Conservation (phyloP, 2,113 vertebrate species). For the Spheniscus mendiculus region DNA sequence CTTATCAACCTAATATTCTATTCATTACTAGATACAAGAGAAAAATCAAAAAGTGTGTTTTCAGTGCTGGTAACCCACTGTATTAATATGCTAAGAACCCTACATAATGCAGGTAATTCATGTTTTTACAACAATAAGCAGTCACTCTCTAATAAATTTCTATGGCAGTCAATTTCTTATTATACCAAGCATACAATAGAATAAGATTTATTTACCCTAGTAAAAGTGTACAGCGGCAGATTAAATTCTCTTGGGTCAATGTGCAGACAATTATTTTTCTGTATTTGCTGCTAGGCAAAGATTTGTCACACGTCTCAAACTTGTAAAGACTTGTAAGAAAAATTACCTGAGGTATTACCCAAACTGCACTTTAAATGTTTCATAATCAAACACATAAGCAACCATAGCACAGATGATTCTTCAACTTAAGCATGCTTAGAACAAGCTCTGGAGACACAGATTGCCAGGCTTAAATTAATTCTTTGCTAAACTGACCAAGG, state of each 20-base stretch:
- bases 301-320: not conserved
- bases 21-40: not conserved
- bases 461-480: not conserved
- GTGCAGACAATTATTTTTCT: not conserved
- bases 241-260: not conserved
- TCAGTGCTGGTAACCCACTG: not conserved
- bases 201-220: not conserved
- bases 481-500: not conserved
- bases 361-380: not conserved
- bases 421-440: not conserved
- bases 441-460: not conserved
- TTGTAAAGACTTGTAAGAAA: not conserved
- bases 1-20: not conserved
- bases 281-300: not conserved
- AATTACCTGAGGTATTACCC: not conserved
- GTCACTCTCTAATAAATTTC: not conserved
- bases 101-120: not conserved
- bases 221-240: not conserved
- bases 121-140: not conserved
- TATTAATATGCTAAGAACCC: not conserved
- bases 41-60: not conserved
- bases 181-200: not conserved
- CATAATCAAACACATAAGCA: not conserved
- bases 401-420: not conserved
- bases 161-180: not conserved